phyloP scores from a whole-genome alignment of 2,888 invertebrate genomes.

The Sarcophaga subvicina region DNA sequence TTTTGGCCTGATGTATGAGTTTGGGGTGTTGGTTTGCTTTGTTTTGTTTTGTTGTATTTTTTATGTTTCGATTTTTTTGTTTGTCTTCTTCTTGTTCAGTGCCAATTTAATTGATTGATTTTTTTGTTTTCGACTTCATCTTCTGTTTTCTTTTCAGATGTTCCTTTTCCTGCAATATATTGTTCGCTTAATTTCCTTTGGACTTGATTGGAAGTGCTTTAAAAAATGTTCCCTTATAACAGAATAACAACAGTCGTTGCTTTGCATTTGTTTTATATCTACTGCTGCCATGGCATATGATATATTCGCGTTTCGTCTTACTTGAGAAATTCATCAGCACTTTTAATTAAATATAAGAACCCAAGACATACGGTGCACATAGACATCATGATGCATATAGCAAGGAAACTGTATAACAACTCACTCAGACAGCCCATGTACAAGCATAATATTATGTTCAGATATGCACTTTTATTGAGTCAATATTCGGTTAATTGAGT shows the following conservation, averaged over 20 bases:
- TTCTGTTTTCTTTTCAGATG: constrained; percentile 5
- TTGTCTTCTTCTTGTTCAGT: constrained; percentile 46
- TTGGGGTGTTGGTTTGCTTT: neutral
- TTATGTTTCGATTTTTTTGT: constrained; percentile 7
- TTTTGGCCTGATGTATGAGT: constrained; percentile 33
- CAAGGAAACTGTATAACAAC: too few relatives aligned
- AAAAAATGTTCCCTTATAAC: constrained; percentile 37
- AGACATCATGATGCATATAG: too few relatives aligned
- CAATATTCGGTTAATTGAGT: too few relatives aligned
- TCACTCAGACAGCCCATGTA: too few relatives aligned
- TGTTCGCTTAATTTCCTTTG: neutral
- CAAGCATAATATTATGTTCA: too few relatives aligned
- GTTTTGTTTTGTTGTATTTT: constrained; percentile 11
- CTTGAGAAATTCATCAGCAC: constrained; percentile 62
- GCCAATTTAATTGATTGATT: constrained; percentile 68
- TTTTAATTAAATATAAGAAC: constrained; percentile 57
- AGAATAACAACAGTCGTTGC: constrained; percentile 17
- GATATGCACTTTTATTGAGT: too few relatives aligned
- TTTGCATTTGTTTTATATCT: constrained; percentile 7
- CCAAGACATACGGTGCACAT: neutral
- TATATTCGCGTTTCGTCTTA: constrained; percentile 10
- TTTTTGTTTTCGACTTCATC: constrained; percentile 28
- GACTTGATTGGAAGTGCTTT: constrained; percentile 31
- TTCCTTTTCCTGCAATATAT: constrained; percentile 33
- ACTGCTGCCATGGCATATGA: neutral